These are phyloP conservation scores for Agriopis aurantiaria DNA, from an alignment of 2,888 invertebrate species.

Conservation along the genomic window DNA sequence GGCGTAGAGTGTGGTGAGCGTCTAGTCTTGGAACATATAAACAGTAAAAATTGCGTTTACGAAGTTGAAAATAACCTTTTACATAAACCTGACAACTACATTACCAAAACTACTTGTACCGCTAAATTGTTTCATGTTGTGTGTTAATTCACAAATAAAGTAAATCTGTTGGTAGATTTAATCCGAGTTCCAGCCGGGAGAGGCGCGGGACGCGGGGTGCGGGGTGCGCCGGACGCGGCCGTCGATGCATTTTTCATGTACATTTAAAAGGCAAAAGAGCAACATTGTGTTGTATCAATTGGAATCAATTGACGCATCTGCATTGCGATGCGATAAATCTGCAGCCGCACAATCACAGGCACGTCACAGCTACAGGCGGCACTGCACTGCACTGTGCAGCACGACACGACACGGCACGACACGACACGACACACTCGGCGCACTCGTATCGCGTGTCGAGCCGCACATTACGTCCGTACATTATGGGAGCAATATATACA, in stretches of 20 bases:
- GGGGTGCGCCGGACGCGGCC: background rate
- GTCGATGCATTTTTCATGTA: slow-evolving; percentile 45
- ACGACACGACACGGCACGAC: no score
- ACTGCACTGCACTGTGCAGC: background rate
- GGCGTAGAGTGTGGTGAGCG: no score
- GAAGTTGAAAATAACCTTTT: no score
- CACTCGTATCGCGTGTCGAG: background rate
- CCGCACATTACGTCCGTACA: background rate
- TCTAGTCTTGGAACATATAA: no score
- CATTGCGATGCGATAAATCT: slow-evolving; percentile 63
- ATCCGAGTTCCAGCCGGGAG: slow-evolving; percentile 3
- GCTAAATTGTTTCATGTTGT: slow-evolving; percentile 17
- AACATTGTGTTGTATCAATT: slow-evolving; percentile 48
- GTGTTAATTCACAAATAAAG: slow-evolving; percentile 31
- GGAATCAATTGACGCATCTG: slow-evolving; percentile 60
- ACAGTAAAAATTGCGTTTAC: no score
- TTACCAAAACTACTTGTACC: no score
- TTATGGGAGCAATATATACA: background rate
- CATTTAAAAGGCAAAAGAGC: slow-evolving; percentile 49
- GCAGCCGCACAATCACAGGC: slow-evolving; percentile 36
- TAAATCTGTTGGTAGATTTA: slow-evolving; percentile 14
- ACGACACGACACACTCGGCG: background rate
- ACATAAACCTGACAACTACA: no score
- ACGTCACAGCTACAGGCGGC: background rate
- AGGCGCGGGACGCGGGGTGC: background rate